Percentiles rank a stretch among this genome's conserved stretches.
phyloP scores from a whole-genome alignment of 2,888 invertebrate species.

The Melangyna quadrimaculata region DNA sequence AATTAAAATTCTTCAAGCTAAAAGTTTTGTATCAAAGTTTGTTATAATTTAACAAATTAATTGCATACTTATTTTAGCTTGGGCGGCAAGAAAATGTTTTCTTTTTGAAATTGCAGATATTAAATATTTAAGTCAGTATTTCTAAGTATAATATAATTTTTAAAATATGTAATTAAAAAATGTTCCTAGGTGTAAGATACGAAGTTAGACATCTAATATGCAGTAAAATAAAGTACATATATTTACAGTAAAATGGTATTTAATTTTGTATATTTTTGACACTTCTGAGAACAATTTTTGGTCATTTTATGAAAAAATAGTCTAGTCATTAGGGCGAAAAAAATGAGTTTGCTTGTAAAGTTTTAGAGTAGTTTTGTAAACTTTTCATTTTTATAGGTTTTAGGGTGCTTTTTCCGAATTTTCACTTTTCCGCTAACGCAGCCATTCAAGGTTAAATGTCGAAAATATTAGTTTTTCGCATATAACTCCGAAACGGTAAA shows the following conservation, averaged over 20 bases:
- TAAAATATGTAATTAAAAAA: background rate
- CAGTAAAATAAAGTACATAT: background rate
- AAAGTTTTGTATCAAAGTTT: background rate
- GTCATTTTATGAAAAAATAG: too few species aligned
- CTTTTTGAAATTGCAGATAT: constrained; percentile 6
- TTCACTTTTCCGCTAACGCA: too few species aligned
- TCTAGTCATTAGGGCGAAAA: too few species aligned
- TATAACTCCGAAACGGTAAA: too few species aligned
- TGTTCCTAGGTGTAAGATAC: background rate
- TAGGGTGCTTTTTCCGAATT: too few species aligned
- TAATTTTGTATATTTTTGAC: background rate
- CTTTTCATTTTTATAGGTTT: too few species aligned
- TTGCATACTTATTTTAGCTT: constrained; percentile 10
- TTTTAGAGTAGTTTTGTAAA: too few species aligned
- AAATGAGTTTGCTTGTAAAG: too few species aligned
- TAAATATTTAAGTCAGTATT: background rate
- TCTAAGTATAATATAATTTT: background rate
- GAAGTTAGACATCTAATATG: constrained; percentile 1
- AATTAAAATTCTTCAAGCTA: background rate
- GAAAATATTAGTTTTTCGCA: too few species aligned
- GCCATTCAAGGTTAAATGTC: too few species aligned
- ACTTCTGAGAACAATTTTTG: too few species aligned
- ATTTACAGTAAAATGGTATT: too few species aligned
- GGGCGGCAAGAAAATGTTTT: background rate
- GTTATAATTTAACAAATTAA: constrained; percentile 6